phyloP scores from a whole-genome alignment of 2,797 vertebrate genomes.

The Pseudochirops corinnae region DNA sequence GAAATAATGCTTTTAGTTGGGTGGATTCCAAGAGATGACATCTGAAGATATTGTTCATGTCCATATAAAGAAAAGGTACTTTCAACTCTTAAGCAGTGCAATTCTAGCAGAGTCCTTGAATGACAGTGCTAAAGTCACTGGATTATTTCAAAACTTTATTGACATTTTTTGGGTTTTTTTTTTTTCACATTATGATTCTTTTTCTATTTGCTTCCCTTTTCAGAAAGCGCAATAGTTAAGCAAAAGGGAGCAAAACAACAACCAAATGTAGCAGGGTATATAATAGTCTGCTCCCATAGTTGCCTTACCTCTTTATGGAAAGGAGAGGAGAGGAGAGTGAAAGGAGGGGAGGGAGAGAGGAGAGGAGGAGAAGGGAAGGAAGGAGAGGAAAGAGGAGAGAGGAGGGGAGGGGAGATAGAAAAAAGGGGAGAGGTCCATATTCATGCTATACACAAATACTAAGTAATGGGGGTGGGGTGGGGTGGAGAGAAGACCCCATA shows the following conservation, averaged over 20 bases:
- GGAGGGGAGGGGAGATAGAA: too few species aligned
- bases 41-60: conserved; percentile 49
- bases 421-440: not conserved
- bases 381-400: not conserved
- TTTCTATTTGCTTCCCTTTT: not conserved
- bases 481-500: not conserved
- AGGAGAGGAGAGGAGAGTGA: not conserved
- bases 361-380: not conserved
- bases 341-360: too few species aligned
- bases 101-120: not conserved
- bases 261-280: not conserved
- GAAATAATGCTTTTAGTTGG: conserved; percentile 61
- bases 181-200: not conserved
- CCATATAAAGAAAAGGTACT: conserved; percentile 66
- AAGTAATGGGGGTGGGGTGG: not conserved
- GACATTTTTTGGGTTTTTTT: too few species aligned
- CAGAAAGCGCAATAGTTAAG: not conserved
- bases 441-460: not conserved
- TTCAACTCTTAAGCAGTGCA: conserved; percentile 68
- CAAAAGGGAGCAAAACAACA: not conserved
- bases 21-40: conserved; percentile 58
- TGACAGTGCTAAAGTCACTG: not conserved
- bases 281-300: not conserved
- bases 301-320: not conserved
- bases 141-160: not conserved